Percentiles rank a stretch among this genome's conserved stretches.
Evolutionary conservation across 2,888 invertebrate genomes (phyloP).

Genomic region (Muschampia plurimacula): DNA sequence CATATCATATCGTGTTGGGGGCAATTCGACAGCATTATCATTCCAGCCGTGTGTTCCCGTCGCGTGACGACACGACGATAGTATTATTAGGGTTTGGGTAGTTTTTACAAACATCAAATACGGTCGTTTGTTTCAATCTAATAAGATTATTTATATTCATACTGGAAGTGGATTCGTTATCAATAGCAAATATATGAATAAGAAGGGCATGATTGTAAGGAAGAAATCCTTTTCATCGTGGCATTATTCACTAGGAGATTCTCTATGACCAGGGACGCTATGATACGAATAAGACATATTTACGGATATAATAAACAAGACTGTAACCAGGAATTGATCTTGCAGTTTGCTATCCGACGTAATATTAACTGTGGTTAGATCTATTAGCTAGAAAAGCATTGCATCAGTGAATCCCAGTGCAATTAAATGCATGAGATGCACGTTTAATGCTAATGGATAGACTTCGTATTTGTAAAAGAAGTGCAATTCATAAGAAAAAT

Average conservation of each 20-base stretch:
- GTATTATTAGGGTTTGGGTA: neutral
- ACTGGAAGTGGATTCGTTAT: no score
- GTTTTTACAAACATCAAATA: neutral
- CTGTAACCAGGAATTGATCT: neutral
- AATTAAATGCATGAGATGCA: neutral
- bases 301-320: neutral
- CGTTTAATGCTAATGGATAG: neutral
- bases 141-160: neutral
- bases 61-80: constrained; percentile 9
- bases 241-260: no score
- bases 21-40: constrained; percentile 11
- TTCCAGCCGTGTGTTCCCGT: constrained; percentile 1
- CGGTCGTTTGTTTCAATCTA: neutral
- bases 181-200: no score
- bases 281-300: no score
- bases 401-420: constrained; percentile 1
- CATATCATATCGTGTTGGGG: constrained; percentile 7
- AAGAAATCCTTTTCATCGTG: no score
- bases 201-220: no score
- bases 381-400: neutral
- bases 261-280: no score
- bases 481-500: neutral
- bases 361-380: neutral
- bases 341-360: neutral
- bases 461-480: constrained; percentile 2